Evolutionary conservation across 92 coral and sea anemone species (phyloP).

Genomic region (Bergia sp.): DNA sequence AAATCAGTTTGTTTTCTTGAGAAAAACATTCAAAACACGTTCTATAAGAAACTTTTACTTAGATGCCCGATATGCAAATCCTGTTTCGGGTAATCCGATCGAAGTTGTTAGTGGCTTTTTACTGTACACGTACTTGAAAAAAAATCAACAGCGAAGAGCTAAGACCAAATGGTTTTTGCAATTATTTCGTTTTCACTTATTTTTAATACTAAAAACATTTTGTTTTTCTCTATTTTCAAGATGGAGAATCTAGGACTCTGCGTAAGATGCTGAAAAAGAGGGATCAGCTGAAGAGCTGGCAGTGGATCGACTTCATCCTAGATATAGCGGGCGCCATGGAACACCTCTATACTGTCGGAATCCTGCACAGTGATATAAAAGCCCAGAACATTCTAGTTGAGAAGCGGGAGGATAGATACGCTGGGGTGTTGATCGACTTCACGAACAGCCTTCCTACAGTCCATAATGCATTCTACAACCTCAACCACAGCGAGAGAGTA

Average conservation of each 20-base stretch:
- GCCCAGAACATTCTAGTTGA: background rate
- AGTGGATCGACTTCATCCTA: background rate
- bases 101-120: no score
- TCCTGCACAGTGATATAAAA: background rate
- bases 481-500: background rate
- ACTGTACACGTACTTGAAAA: no score
- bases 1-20: no score
- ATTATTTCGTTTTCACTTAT: background rate
- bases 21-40: no score
- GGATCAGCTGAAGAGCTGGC: background rate
- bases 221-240: background rate
- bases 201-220: background rate
- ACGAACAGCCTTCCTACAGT: background rate
- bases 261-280: background rate
- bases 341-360: background rate
- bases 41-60: no score
- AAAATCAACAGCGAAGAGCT: no score
- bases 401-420: background rate
- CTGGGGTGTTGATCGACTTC: constrained; percentile 6
- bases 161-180: no score
- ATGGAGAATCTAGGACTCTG: background rate
- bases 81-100: no score
- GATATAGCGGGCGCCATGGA: background rate
- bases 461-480: background rate
- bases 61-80: no score